A percentile compares a stretch with the other conserved stretches of the same genome.
Conservation (phyloP, 1,140 invertebrate species). For the Oryzaephilus surinamensis region DNA sequence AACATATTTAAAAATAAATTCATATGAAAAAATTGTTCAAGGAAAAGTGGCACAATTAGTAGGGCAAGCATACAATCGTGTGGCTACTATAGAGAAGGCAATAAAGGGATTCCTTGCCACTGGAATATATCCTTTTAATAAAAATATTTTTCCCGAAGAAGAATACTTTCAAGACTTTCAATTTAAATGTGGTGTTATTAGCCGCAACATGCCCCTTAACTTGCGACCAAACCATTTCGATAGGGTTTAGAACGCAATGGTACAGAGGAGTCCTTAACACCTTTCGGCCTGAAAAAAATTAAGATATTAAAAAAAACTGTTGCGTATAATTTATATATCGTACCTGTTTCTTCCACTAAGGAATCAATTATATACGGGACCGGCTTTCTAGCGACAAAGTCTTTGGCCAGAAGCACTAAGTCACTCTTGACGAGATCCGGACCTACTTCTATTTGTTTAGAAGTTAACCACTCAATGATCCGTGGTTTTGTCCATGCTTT, state of each 20-base stretch:
- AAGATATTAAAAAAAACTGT: no score
- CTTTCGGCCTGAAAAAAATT: no score
- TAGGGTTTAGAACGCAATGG: no score
- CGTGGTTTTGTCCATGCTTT: background rate
- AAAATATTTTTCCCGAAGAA: background rate
- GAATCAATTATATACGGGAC: background rate
- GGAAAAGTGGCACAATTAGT: constrained; percentile 2
- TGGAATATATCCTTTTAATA: constrained; percentile 3
- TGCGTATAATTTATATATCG: no score
- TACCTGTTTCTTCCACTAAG: background rate
- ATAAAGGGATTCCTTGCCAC: constrained; percentile 6
- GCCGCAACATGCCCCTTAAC: no score
- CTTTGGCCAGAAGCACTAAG: background rate
- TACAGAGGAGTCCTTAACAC: no score
- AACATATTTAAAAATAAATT: background rate
- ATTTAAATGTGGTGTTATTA: no score
- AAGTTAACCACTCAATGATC: background rate
- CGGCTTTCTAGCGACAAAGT: background rate
- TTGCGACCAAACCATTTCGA: no score
- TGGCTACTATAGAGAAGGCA: background rate
- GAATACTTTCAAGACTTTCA: constrained; percentile 30
- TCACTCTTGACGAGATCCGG: background rate
- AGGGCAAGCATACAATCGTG: background rate
- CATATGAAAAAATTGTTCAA: constrained; percentile 1
- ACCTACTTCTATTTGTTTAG: background rate